These are phyloP conservation scores for Mesorhabditis spiculigera DNA, from an alignment of 2,888 invertebrate species.

Conservation along the genomic window DNA sequence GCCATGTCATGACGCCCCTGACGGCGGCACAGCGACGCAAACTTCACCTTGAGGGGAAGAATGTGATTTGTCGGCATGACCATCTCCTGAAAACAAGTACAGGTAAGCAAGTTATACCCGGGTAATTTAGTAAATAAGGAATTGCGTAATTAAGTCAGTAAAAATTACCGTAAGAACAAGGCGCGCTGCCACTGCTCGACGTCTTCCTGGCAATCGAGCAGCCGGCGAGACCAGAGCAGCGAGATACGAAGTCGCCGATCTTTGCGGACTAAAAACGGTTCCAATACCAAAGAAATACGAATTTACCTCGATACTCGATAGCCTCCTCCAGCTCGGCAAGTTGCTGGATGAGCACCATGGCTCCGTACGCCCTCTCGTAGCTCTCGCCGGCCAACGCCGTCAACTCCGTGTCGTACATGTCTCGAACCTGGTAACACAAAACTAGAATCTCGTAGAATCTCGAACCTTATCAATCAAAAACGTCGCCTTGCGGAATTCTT, in stretches of 20 bases:
- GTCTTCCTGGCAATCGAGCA: slow-evolving; percentile 83
- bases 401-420: slow-evolving; percentile 88
- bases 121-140: slow-evolving; percentile 32
- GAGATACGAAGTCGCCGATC: slow-evolving; percentile 79
- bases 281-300: not conserved
- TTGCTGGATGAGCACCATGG: slow-evolving; percentile 91
- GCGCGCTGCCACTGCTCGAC: slow-evolving; percentile 98
- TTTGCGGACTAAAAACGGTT: slow-evolving; percentile 71
- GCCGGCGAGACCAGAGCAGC: slow-evolving; percentile 87
- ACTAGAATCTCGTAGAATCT: not conserved
- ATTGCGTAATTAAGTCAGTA: slow-evolving; percentile 66
- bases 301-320: slow-evolving; percentile 76
- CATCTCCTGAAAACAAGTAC: slow-evolving; percentile 11
- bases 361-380: slow-evolving; percentile 76
- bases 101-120: not conserved
- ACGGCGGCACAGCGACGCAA: slow-evolving; percentile 90
- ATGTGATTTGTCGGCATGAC: slow-evolving; percentile 35
- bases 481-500: slow-evolving; percentile 58
- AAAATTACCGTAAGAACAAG: slow-evolving; percentile 79
- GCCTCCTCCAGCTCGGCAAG: slow-evolving; percentile 94
- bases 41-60: slow-evolving; percentile 69
- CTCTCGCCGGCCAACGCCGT: slow-evolving; percentile 94
- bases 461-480: slow-evolving; percentile 75
- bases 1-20: slow-evolving; percentile 83
- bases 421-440: slow-evolving; percentile 68